These are phyloP conservation scores for Salpingus planirostris DNA, from an alignment of 2,888 invertebrate genomes.

Conservation along the genomic window DNA sequence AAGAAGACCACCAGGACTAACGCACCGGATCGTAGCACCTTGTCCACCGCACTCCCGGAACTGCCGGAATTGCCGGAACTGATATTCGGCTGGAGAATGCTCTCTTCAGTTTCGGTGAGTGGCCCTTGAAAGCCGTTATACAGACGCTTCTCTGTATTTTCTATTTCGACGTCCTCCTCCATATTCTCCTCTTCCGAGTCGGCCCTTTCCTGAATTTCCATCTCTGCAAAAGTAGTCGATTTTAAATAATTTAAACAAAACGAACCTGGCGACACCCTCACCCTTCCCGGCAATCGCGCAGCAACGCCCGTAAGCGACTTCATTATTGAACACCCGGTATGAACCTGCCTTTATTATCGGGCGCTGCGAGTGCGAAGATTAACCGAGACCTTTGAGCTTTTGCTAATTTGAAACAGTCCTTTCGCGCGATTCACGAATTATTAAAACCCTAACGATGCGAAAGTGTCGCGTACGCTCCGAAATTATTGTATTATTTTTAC, in stretches of 20 bases:
- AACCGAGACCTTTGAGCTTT: no score
- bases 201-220: slow-evolving; percentile 50
- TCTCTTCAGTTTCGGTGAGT: slow-evolving; percentile 49
- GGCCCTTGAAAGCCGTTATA: slow-evolving; percentile 56
- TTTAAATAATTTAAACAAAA: slow-evolving; percentile 14
- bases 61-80: slow-evolving; percentile 20
- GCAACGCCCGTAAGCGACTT: no score
- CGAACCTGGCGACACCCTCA: no score
- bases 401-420: no score
- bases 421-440: no score
- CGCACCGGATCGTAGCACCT: slow-evolving; percentile 11
- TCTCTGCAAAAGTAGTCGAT: slow-evolving; percentile 42
- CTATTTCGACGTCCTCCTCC: slow-evolving; percentile 26
- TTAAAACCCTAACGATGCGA: no score
- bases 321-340: no score
- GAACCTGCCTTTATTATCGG: no score
- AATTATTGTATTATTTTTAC: no score
- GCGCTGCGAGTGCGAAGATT: no score
- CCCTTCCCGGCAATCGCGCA: no score
- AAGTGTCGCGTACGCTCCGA: no score
- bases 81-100: slow-evolving; percentile 23
- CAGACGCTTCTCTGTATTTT: slow-evolving; percentile 31
- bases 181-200: slow-evolving; percentile 44
- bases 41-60: slow-evolving; percentile 16
- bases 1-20: slow-evolving; percentile 28